A percentile compares a stretch with the other conserved stretches of the same genome.
These are phyloP conservation scores for Ips typographus DNA, from an alignment of 1,140 invertebrate genomes.

Conservation along the genomic window DNA sequence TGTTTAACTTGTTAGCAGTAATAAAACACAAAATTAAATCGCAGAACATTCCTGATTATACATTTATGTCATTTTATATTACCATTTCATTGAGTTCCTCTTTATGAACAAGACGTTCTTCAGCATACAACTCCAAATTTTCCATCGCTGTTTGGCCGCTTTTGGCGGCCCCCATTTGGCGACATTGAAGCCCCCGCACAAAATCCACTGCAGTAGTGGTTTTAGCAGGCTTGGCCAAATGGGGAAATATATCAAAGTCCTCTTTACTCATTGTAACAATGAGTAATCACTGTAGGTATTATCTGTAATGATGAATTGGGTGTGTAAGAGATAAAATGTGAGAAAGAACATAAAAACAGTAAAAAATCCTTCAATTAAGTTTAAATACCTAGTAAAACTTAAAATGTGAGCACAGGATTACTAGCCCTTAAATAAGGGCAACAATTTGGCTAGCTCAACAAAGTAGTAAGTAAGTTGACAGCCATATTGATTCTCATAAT, in stretches of 20 bases:
- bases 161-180: constrained; percentile 33
- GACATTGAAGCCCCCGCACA: constrained; percentile 35
- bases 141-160: constrained; percentile 29
- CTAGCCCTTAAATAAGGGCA: no score
- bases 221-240: constrained; percentile 36
- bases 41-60: background rate
- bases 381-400: no score
- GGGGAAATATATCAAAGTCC: constrained; percentile 39
- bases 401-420: no score
- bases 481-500: no score
- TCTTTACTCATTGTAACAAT: constrained; percentile 39
- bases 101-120: constrained; percentile 57
- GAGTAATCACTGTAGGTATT: no score
- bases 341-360: no score
- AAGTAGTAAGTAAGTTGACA: no score
- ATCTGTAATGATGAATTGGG: no score
- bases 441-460: no score
- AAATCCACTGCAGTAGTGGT: constrained; percentile 37
- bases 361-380: no score
- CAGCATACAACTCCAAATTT: constrained; percentile 55
- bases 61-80: constrained; percentile 15
- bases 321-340: no score
- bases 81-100: constrained; percentile 57
- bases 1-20: background rate
- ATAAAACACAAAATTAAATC: constrained; percentile 29